Conservation (phyloP, 1,140 invertebrate genomes). For the Drosophila repleta region DNA sequence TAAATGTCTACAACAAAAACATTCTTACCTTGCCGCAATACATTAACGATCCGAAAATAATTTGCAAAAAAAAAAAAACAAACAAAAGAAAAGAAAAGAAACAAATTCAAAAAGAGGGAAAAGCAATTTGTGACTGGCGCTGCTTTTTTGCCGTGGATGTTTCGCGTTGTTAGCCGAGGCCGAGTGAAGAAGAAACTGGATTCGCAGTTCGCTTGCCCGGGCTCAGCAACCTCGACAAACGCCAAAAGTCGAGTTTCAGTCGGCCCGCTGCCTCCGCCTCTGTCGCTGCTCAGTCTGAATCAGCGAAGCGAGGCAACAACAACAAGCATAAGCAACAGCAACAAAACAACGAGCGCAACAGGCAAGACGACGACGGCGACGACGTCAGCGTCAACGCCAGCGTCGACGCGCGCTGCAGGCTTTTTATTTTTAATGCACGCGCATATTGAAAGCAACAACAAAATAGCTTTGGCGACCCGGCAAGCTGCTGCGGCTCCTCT, state of each 20-base stretch:
- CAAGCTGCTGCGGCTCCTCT: constrained; percentile 38
- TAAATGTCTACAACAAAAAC: constrained; percentile 9
- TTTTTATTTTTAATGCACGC: constrained; percentile 63
- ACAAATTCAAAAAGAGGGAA: not conserved
- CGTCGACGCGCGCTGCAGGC: constrained; percentile 54
- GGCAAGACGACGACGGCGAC: constrained; percentile 26
- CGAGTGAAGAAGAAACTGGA: constrained; percentile 79
- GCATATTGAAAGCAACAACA: constrained; percentile 35
- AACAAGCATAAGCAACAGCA: constrained; percentile 42
- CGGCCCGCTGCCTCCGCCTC: constrained; percentile 28
- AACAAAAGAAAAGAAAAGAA: not conserved
- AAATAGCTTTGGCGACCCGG: constrained; percentile 48
- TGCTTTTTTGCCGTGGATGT: constrained; percentile 39
- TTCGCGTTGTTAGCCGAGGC: constrained; percentile 52
- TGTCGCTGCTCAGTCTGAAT: constrained; percentile 54
- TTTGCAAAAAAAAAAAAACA: constrained; percentile 1
- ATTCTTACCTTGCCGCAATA: constrained; percentile 37
- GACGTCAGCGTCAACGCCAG: constrained; percentile 11
- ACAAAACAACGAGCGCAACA: constrained; percentile 31
- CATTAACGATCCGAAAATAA: constrained; percentile 9
- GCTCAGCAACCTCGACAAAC: constrained; percentile 75
- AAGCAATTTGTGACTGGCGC: constrained; percentile 33
- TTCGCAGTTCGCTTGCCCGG: constrained; percentile 62
- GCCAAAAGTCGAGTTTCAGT: constrained; percentile 71
- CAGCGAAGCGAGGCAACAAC: constrained; percentile 64